Percentiles rank a stretch among this genome's conserved stretches.
phyloP scores from a whole-genome alignment of 2,888 invertebrate species.

The Tenthredo mesomela region DNA sequence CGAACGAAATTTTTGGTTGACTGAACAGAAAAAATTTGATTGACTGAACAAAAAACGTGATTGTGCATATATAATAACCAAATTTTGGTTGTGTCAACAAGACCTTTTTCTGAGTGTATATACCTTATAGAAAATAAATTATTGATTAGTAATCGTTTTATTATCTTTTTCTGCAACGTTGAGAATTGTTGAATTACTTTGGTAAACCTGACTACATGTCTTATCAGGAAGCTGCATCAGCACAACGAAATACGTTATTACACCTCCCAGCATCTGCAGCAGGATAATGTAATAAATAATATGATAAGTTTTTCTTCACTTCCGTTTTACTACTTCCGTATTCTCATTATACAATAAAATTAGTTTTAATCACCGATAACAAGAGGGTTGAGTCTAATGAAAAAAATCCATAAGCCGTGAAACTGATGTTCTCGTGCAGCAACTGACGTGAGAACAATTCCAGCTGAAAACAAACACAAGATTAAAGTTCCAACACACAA shows the following conservation, averaged over 20 bases:
- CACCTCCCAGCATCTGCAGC: slow-evolving; percentile 1
- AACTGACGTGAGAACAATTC: background rate
- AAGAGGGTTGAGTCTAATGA: background rate
- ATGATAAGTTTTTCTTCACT: no score
- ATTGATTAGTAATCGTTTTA: background rate
- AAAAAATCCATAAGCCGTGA: slow-evolving; percentile 7
- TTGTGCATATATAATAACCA: no score
- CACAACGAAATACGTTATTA: background rate
- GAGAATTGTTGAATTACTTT: background rate
- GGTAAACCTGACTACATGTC: background rate
- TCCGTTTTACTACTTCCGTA: background rate
- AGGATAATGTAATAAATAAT: no score
- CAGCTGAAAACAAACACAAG: background rate
- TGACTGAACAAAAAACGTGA: no score
- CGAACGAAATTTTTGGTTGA: no score
- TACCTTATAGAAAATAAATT: background rate
- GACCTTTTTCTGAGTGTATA: no score
- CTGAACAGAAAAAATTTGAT: no score
- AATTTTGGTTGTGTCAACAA: no score
- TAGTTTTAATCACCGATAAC: background rate
- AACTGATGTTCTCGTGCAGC: background rate
- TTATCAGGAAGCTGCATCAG: background rate
- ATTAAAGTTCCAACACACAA: background rate
- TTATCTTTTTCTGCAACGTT: background rate
- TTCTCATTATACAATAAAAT: background rate